phyloP scores from a whole-genome alignment of 2,797 vertebrate species.

The Eupleurogrammus muticus region DNA sequence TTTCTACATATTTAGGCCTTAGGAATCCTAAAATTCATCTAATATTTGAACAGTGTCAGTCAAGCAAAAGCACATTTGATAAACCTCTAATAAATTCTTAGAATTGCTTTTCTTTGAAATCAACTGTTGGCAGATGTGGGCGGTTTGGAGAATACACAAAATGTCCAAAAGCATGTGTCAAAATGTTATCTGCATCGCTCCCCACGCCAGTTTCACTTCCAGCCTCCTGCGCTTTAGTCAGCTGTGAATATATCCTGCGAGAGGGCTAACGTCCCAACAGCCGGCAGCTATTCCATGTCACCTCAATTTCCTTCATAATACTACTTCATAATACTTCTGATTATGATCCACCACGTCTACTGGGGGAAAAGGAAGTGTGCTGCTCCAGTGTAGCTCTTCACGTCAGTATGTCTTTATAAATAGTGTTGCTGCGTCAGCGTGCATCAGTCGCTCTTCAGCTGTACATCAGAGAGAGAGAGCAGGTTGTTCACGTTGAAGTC shows the following conservation, averaged over 20 bases:
- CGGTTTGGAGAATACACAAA: slow-evolving; percentile 4
- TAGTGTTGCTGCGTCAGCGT: not conserved
- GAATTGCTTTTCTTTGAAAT: not conserved
- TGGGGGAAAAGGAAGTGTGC: not conserved
- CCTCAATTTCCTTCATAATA: slow-evolving; percentile 44
- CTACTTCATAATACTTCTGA: not conserved
- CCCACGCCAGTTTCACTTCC: slow-evolving; percentile 63
- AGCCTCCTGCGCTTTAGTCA: slow-evolving; percentile 7
- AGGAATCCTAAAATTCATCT: too few relatives aligned
- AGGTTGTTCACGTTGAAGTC: slow-evolving; percentile 63
- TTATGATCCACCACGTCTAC: not conserved
- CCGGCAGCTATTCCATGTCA: slow-evolving; percentile 22
- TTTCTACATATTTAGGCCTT: too few relatives aligned
- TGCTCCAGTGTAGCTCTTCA: not conserved
- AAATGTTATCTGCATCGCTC: slow-evolving; percentile 9
- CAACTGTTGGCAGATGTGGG: not conserved
- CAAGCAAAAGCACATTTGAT: not conserved
- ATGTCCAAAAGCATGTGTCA: slow-evolving; percentile 17
- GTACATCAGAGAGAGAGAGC: slow-evolving; percentile 76
- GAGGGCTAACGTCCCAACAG: not conserved
- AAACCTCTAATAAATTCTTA: not conserved
- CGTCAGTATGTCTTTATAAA: slow-evolving; percentile 20
- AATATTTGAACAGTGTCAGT: not conserved
- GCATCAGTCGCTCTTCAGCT: slow-evolving; percentile 73
- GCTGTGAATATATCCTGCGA: slow-evolving; percentile 20